Percentiles rank a stretch among this genome's conserved stretches.
phyloP scores from a whole-genome alignment of 2,888 invertebrate genomes.

The Aleiodes alternator region DNA sequence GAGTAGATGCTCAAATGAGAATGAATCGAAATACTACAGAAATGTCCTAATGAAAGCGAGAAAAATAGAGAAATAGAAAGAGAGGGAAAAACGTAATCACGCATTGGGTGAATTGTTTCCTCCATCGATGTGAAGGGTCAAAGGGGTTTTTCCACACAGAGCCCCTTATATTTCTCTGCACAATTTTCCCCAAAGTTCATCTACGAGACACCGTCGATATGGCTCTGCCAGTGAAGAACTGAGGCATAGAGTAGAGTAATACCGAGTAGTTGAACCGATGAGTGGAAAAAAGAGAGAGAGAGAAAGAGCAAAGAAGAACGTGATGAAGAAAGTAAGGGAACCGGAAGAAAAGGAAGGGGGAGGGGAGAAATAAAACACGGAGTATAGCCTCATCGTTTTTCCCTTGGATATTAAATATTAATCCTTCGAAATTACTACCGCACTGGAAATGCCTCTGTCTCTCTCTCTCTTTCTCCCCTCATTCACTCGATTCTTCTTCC shows the following conservation, averaged over 20 bases:
- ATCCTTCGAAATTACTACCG: slow-evolving; percentile 73
- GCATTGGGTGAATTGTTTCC: slow-evolving; percentile 61
- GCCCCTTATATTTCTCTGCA: not conserved
- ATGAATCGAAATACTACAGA: not conserved
- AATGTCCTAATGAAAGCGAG: not conserved
- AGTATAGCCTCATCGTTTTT: slow-evolving; percentile 53
- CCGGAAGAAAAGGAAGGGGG: slow-evolving; percentile 38
- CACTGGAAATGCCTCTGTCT: slow-evolving; percentile 63
- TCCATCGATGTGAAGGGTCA: slow-evolving; percentile 54
- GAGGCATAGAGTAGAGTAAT: slow-evolving; percentile 14
- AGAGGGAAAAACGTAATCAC: slow-evolving; percentile 51
- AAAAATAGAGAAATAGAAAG: not conserved
- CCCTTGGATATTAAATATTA: slow-evolving; percentile 74
- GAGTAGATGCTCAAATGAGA: slow-evolving; percentile 16
- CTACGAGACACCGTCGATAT: slow-evolving; percentile 42
- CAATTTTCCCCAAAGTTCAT: slow-evolving; percentile 55
- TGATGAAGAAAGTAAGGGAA: slow-evolving; percentile 29
- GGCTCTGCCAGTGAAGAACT: slow-evolving; percentile 14
- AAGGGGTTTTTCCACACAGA: slow-evolving; percentile 36
- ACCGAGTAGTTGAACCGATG: slow-evolving; percentile 37
- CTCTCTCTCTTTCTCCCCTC: slow-evolving; percentile 47
- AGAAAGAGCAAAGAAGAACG: not conserved
- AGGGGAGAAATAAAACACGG: slow-evolving; percentile 7
- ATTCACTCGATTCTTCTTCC: slow-evolving; percentile 49
- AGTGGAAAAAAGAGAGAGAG: slow-evolving; percentile 38